Conservation (phyloP, 2,888 invertebrate species). For the Digitonthophagus gazella region DNA sequence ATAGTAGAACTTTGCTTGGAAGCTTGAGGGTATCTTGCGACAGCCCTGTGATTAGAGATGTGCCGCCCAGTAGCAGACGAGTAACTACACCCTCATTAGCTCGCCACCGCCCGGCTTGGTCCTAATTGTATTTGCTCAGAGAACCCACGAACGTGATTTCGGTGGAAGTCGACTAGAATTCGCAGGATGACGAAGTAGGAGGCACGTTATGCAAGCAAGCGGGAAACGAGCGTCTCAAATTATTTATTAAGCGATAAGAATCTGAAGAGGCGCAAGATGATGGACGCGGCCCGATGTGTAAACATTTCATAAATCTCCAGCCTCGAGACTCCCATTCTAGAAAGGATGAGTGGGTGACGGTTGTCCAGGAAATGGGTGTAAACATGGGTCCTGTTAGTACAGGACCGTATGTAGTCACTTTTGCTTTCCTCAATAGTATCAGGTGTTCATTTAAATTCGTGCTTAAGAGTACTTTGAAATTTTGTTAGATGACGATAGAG, state of each 20-base stretch:
- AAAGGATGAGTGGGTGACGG: constrained; percentile 4
- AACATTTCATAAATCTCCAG: background rate
- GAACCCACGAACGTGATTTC: background rate
- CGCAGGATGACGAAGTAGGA: no score
- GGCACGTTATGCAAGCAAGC: no score
- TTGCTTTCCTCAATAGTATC: no score
- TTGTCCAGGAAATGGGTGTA: background rate
- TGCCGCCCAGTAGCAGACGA: background rate
- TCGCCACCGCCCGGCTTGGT: background rate
- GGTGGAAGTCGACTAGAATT: background rate
- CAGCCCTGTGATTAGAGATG: background rate
- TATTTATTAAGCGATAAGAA: background rate
- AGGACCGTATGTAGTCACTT: no score
- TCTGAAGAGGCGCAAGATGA: background rate
- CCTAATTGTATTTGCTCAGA: background rate
- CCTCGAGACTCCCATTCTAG: background rate
- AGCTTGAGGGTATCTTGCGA: background rate
- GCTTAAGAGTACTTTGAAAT: no score
- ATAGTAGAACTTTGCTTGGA: background rate
- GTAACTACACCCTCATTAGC: background rate
- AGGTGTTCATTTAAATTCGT: no score
- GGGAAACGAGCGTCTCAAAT: background rate
- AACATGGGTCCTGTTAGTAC: no score
- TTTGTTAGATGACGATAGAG: no score
- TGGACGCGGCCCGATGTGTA: background rate